Conservation (phyloP, 2,888 invertebrate species). For the Synergus gifuensis region DNA sequence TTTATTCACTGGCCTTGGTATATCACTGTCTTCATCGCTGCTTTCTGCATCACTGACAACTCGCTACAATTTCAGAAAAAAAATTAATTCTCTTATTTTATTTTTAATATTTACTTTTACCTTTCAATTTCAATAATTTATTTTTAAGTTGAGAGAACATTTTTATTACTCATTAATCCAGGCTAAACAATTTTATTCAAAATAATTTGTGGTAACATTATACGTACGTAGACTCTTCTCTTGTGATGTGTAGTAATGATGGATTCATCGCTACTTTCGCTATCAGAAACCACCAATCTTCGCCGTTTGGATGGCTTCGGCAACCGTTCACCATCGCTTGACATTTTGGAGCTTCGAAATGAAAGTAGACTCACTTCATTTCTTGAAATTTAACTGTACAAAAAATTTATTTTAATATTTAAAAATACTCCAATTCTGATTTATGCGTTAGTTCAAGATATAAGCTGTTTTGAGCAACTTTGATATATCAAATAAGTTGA, state of each 20-base stretch:
- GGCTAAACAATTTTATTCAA: constrained; percentile 3
- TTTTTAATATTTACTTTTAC: background rate
- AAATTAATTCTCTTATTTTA: background rate
- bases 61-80: constrained; percentile 75
- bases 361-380: constrained; percentile 60
- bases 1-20: constrained; percentile 61
- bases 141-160: background rate
- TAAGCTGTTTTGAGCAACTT: too few relatives aligned
- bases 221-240: constrained; percentile 68
- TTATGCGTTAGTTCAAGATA: too few relatives aligned
- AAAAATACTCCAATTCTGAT: too few relatives aligned
- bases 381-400: constrained; percentile 47
- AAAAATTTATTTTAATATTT: background rate
- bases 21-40: constrained; percentile 68
- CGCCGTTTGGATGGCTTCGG: constrained; percentile 66
- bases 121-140: background rate
- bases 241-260: constrained; percentile 64
- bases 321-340: constrained; percentile 67
- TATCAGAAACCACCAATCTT: constrained; percentile 66
- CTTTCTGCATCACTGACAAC: constrained; percentile 79
- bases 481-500: too few relatives aligned
- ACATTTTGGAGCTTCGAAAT: constrained; percentile 63
- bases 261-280: constrained; percentile 72
- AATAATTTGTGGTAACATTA: constrained; percentile 16
- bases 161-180: background rate